Evolutionary conservation across 2,113 vertebrate genomes (phyloP), one percentile per base, ranked within the genome.

Genomic region (Proteles cristata): DNA sequence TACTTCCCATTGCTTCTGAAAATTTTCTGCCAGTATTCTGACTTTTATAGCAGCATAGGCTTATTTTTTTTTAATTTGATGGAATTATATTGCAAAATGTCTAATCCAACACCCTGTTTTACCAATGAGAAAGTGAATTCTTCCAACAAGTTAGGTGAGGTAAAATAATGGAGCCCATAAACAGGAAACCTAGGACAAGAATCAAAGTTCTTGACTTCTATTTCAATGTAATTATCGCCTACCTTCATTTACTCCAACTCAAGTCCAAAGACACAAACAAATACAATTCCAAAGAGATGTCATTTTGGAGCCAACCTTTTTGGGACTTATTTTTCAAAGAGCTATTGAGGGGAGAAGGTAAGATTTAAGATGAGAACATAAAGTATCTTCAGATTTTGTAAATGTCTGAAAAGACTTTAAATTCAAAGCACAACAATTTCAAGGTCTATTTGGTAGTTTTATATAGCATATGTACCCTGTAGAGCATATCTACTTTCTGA

Each of bases 231-330:
- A 19, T 45, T 17, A 39, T 58, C 14, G 74, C 33, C 35, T 66
- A n/a, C 84, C 66, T 83, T 71, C 50, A 89, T 79, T 79, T 81
- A 55, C 26, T 63, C 53, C 81, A 88, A 88, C 9, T 53, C 48
- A 81, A 94, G 53, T 93, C n/a, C 71, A 95, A 97, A 87, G 45
- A 85, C 45, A 73, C 6, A 85, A 77, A 61, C 28, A 83, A 82
- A 79, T 74, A 80, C 48, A 91, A 53, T 65, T 91, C 26, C 35
- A 63, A 88, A 92, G 55, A 84, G 14, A 7, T 11, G 15, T 77
- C 7, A 12, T 77, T 93, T 95, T n/a, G 21, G 35, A 93, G n/a
- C 2, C 39, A 90, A 31, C 28, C 14, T 65, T 90, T 66, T 17
- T 45, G n/a, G 35, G 33, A 55, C 8, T 73, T 19, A 92, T 58